phyloP scores from a whole-genome alignment of 2,888 invertebrate genomes.

The Imbricaverruca yamaguchii region DNA sequence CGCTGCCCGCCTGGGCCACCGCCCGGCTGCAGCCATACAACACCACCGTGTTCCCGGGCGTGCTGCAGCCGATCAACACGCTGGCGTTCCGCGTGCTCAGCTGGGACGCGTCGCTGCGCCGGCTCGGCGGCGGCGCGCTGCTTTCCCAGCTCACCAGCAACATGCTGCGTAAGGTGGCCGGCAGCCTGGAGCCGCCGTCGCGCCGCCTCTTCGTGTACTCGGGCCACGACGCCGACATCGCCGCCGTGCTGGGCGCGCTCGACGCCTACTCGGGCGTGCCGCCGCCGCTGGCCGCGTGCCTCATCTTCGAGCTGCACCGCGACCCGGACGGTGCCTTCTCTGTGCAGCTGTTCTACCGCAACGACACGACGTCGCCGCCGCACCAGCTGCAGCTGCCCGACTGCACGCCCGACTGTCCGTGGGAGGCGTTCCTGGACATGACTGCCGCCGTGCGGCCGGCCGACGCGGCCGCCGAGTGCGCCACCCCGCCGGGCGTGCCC shows the following conservation, averaged over 20 bases:
- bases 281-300: conserved; percentile 57
- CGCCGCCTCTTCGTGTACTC: conserved; percentile 60
- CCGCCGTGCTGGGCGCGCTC: conserved; percentile 62
- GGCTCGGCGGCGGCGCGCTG: conserved; percentile 27
- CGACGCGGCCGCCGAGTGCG: conserved; percentile 40
- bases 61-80: conserved; percentile 53
- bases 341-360: conserved; percentile 49
- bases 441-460: conserved; percentile 41
- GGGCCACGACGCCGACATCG: conserved; percentile 72
- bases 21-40: conserved; percentile 45
- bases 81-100: conserved; percentile 56
- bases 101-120: conserved; percentile 49
- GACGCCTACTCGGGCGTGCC: conserved; percentile 57
- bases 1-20: conserved; percentile 64
- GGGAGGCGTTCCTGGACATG: conserved; percentile 50
- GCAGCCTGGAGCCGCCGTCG: background rate
- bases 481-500: background rate
- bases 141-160: background rate
- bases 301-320: conserved; percentile 55
- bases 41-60: conserved; percentile 43
- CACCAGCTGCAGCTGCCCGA: conserved; percentile 53
- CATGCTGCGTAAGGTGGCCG: background rate
- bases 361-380: conserved; percentile 48
- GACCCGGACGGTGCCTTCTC: background rate
- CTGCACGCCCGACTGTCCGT: conserved; percentile 54